Base-by-base conservation (phyloP, 2,113 vertebrate genomes). In the Planiliza haematocheilus region DNA sequence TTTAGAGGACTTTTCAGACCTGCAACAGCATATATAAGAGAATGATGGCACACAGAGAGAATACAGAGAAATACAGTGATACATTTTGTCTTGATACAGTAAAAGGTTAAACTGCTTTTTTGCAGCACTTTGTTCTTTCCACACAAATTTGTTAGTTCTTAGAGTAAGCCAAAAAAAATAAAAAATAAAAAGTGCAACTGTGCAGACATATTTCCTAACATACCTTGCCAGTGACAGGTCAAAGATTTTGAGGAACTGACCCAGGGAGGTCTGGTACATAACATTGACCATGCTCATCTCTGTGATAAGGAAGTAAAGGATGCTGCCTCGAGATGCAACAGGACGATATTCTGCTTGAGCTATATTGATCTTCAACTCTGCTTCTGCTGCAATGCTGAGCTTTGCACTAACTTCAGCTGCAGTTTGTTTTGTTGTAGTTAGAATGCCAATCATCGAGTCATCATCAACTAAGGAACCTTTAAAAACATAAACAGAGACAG, bases 191-290 rank as follows among this genome's bases (percentile, higher is more conserved):
- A n/a, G n/a, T n/a, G n/a, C n/a, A n/a, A 43, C 34, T 30, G 8
- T 63, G 48, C 6, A 43, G 8, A 43, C 8, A 50, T 37, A 20
- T 8, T n/a, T 67, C 18, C 24, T 64, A 18, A 42, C 70, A 21
- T 94, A 97, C 96, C 95, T 96, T 88, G 83, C 78, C 48, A 97
- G 85, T 10, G 96, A 97, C 70, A 88, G 83, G 84, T 97, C 96
- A 86, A 97, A 97, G 38, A 96, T 83, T 17, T 93, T 93, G 50
- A 97, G 92, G 86, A 97, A 97, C 91, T 97, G 96, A 0, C 92
- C 77, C 62, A 97, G 93, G 0, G 96, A 97, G 8, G 95, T 97
- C 89, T 97, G 96, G 81, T 97, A 97, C 96, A 97, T 97, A 73
- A 95, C 91, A 58, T 95, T 97, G 48, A 97, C 96, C 94, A 95